Conservation (phyloP, 2,888 invertebrate genomes). For the Geotrupes spiniger region DNA sequence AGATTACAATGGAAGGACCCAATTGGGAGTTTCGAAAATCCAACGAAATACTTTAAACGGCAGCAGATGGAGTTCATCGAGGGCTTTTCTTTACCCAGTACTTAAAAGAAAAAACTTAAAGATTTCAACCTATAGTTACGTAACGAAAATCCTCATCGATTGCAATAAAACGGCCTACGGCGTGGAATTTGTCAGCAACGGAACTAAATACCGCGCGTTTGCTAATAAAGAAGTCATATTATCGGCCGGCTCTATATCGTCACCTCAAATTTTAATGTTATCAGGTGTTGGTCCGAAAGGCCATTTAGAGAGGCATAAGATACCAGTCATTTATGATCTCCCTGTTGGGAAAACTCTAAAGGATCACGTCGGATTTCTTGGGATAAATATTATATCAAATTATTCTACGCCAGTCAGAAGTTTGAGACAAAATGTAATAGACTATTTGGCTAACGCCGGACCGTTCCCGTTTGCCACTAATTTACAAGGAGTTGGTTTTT, state of each 20-base stretch:
- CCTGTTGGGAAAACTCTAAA: constrained; percentile 75
- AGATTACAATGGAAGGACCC: constrained; percentile 66
- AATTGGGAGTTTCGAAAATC: constrained; percentile 63
- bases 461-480: constrained; percentile 31
- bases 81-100: constrained; percentile 71
- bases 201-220: constrained; percentile 50
- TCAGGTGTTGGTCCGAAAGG: constrained; percentile 72
- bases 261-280: constrained; percentile 80
- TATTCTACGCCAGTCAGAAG: constrained; percentile 13
- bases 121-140: constrained; percentile 67
- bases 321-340: constrained; percentile 61
- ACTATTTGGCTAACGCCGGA: constrained; percentile 29
- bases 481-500: constrained; percentile 29
- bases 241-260: constrained; percentile 74
- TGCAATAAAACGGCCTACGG: constrained; percentile 57
- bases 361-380: constrained; percentile 70
- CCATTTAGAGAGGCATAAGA: constrained; percentile 57
- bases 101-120: constrained; percentile 63
- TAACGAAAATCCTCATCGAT: constrained; percentile 64
- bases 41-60: constrained; percentile 69
- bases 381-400: constrained; percentile 66
- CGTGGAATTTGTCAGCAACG: constrained; percentile 64
- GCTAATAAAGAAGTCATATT: constrained; percentile 73
- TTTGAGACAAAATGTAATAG: constrained; percentile 19
- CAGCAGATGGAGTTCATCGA: constrained; percentile 70